A percentile compares a stretch with the other conserved stretches of the same genome.
Conservation (phyloP, 2,113 vertebrate genomes). For the Oncorhynchus masou region DNA sequence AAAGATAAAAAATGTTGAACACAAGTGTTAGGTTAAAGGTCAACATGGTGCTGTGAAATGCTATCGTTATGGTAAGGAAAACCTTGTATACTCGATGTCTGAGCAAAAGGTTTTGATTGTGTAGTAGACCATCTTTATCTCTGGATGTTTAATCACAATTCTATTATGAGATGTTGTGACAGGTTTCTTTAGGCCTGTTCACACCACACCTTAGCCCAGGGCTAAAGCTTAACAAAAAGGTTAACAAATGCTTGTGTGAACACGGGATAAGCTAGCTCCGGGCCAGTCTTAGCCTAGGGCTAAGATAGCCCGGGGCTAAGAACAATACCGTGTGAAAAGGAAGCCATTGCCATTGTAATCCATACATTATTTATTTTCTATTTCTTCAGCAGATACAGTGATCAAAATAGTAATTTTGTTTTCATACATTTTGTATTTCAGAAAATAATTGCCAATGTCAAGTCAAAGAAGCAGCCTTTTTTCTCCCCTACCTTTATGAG, state of each 20-base stretch:
- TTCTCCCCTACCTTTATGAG: neutral
- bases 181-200: too few relatives aligned
- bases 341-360: too few relatives aligned
- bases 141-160: neutral
- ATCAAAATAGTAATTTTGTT: slow-evolving; percentile 5
- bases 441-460: neutral
- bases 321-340: too few relatives aligned
- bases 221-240: too few relatives aligned
- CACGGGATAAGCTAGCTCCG: too few relatives aligned
- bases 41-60: neutral
- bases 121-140: neutral
- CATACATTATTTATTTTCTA: too few relatives aligned
- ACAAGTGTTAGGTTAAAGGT: neutral
- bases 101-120: neutral
- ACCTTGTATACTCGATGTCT: neutral
- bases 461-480: neutral
- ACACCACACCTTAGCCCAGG: too few relatives aligned
- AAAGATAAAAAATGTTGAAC: neutral
- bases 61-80: neutral
- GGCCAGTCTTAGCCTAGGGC: too few relatives aligned
- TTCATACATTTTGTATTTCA: neutral
- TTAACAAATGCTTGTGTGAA: too few relatives aligned
- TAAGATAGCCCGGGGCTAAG: too few relatives aligned
- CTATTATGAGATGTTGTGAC: too few relatives aligned
- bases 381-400: neutral